Base-by-base conservation (phyloP, 2,113 vertebrate genomes). In the Gymnocephalus cernua region DNA sequence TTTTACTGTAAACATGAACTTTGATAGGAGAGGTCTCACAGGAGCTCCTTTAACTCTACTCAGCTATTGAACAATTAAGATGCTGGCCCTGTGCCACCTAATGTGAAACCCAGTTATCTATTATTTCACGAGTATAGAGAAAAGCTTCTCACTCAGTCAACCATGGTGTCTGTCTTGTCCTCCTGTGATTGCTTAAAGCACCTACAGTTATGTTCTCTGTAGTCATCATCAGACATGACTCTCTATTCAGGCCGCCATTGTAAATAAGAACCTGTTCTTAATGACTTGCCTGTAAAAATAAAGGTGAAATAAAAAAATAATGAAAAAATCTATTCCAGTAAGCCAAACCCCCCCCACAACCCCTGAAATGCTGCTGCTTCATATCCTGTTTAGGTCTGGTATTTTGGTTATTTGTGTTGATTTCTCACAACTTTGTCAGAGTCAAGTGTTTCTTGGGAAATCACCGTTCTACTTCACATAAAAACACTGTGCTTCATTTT, bases 81-180 rank as follows among this genome's bases (percentile, higher is more conserved):
- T 54, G 70, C 80, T 93, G 93, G 93, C 87, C 47, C 51, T 1
- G 48, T 65, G 91, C 91, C 93, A 94, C 84, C 73, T 95, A 94
- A 95, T 95, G 90, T 87, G 77, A 74, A 95, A 95, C 45, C 90
- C 47, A 64, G 94, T 96, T 95, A 95, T 94, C 88, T 93, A 96
- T 95, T 96, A 92, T 94, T 92, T 91, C 86, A 93, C 91, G 92
- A 95, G 92, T 94, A 93, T 94, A 94, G 92, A 92, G 91, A 92
- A 93, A 84, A 86, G 77, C 91, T 93, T 95, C 92, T 92, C 93
- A 94, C 91, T 94, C 92, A 89, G 87, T 94, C 89, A 89, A 89
- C 92, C 92, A 41, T 89, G 86, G 88, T 53, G 76, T 91, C 92
- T 92, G 90, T 94, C 93, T 86, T 87, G 90, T 91, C 86, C 74